These are phyloP conservation scores for Delphinapterus leucas DNA, from an alignment of 2,113 vertebrate genomes.

Conservation along the genomic window DNA sequence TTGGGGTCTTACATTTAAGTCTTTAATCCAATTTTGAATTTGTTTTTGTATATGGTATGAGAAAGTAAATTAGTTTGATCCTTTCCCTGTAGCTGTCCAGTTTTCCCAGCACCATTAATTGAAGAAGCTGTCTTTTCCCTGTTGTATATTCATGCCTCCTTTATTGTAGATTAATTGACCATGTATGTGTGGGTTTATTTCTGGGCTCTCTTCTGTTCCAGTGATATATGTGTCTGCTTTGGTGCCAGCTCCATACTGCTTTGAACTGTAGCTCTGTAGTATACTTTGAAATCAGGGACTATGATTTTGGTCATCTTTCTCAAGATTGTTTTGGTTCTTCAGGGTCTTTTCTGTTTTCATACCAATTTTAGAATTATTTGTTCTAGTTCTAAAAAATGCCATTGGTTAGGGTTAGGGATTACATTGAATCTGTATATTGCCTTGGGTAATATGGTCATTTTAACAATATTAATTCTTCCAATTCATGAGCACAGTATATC, in stretches of 20 bases:
- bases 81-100: not conserved
- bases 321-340: not conserved
- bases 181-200: not conserved
- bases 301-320: not conserved
- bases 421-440: not conserved
- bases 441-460: not conserved
- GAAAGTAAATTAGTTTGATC: not conserved
- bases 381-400: not conserved
- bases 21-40: not conserved
- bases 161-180: not conserved
- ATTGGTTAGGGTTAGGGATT: not conserved
- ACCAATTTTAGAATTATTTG: not conserved
- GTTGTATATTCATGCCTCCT: not conserved
- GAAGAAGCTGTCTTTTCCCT: not conserved
- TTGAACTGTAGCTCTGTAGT: not conserved
- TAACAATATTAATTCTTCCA: not conserved
- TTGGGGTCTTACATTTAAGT: not conserved
- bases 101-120: not conserved
- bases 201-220: not conserved
- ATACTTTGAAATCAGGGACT: not conserved
- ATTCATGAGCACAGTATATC: not conserved
- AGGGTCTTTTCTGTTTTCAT: not conserved
- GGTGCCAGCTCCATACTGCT: not conserved
- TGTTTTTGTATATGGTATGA: not conserved
- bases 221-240: not conserved